A percentile compares a stretch with the other conserved stretches of the same genome.
These are phyloP conservation scores for Actias luna DNA, from an alignment of 2,888 invertebrate genomes.

Conservation along the genomic window DNA sequence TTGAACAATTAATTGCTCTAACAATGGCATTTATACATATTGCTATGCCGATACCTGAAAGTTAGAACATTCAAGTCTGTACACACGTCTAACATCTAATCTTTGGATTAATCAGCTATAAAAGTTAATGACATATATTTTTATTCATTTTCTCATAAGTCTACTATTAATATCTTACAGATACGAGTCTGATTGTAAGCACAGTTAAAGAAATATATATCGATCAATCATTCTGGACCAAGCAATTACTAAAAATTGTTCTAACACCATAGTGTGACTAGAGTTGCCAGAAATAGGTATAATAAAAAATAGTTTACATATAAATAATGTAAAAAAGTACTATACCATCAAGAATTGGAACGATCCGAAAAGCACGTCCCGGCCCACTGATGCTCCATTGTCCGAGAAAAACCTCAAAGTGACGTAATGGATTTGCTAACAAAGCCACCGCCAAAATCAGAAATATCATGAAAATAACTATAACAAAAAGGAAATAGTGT, in stretches of 20 bases:
- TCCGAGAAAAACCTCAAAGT: constrained; percentile 73
- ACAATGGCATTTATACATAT: constrained; percentile 68
- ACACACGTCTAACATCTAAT: neutral
- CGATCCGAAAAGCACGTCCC: constrained; percentile 68
- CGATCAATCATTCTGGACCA: no score
- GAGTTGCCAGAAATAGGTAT: neutral
- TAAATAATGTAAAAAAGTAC: neutral
- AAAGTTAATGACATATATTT: no score
- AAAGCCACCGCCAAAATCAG: constrained; percentile 45
- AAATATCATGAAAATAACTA: constrained; percentile 59
- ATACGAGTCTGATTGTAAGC: neutral
- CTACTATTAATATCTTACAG: no score
- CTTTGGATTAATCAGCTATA: neutral
- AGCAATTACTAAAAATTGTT: no score
- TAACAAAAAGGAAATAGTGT: constrained; percentile 19
- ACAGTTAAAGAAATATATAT: neutral
- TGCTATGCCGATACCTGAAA: constrained; percentile 67
- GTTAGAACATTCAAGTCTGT: neutral
- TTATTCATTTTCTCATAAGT: no score
- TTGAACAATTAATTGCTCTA: constrained; percentile 60
- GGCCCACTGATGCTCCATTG: constrained; percentile 76
- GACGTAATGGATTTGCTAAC: constrained; percentile 67
- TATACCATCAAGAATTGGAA: constrained; percentile 67
- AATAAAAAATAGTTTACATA: neutral
- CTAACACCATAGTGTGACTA: no score